Base-by-base conservation (phyloP, 1,140 invertebrate species). In the Drosophila rhopaloa region DNA sequence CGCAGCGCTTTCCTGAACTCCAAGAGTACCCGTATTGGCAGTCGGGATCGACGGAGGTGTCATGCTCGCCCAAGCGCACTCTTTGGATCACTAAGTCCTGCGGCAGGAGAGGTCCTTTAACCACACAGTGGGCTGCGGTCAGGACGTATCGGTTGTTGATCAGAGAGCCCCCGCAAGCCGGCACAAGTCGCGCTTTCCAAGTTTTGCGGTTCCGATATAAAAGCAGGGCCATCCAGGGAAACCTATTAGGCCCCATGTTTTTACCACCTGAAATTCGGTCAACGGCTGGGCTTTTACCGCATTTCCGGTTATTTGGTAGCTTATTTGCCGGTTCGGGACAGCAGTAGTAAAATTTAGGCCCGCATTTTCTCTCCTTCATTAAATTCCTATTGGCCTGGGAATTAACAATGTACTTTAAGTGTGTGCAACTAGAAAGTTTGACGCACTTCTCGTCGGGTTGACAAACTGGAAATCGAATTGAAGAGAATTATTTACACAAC, bases 141-240 rank as follows among this genome's bases (percentile, higher is more conserved):
- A 94, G 63, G 9, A 94, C 90, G 59, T 94, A 94, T 46, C 91
- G 83, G 8, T 92, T 88, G 43, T 93, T 94, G 63, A 94, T 93
- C 14, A 94, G 83, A 46, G 93, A 83, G 4, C 93, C 94, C 5
- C 44, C 16, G 6, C 44, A 46, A 9, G 2, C 1, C 9, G 13
- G 94, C 93, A 54, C 94, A 95, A 62, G 94, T 5, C 2, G 9
- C 10, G 35, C 8, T 10, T 37, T 5, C 10, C 4, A 7, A 24
- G 0, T 2, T 0, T 4, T 19, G 19, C 0, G 16, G 0, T 57
- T 73, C 29, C 50, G 73, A 43, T 90, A 86, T 11, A 73, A 57
- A 6, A 96, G 57, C 1, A 95, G 81, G 0, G 93, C 94, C 94
- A 96, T 94, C 95, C 95, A 96, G 0, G 95, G 95, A 79, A 95